phyloP scores from a whole-genome alignment of 2,888 invertebrate genomes.

The Trissolcus brochymenae region DNA sequence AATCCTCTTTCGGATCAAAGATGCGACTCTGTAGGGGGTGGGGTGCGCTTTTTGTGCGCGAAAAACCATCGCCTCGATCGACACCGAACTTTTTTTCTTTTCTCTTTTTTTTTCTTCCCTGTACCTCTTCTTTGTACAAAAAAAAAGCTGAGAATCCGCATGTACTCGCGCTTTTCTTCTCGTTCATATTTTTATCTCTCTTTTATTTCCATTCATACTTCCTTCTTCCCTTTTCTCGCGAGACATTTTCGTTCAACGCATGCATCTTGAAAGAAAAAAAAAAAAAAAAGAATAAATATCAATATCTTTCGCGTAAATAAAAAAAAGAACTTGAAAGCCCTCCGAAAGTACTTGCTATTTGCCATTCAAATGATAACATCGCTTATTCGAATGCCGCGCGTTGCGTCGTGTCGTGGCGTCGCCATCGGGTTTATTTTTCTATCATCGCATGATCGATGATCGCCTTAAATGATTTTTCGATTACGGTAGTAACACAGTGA shows the following conservation, averaged over 20 bases:
- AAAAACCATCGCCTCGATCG: conserved; percentile 36
- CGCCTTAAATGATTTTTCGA: too few relatives aligned
- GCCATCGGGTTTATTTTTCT: too few relatives aligned
- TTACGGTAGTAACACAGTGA: neutral
- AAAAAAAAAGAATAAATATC: conserved; percentile 43
- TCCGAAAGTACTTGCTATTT: conserved; percentile 47
- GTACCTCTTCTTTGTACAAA: conserved; percentile 12
- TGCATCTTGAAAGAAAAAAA: conserved; percentile 20
- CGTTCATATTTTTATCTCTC: conserved; percentile 14
- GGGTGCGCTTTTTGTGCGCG: conserved; percentile 46
- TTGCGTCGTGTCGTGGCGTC: too few relatives aligned
- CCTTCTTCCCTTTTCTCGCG: conserved; percentile 1
- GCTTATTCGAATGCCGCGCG: conserved; percentile 40
- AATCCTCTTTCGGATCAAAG: conserved; percentile 56
- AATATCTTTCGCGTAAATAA: conserved; percentile 28
- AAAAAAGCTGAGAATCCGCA: neutral
- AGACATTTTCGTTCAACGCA: neutral
- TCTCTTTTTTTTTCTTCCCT: conserved; percentile 5
- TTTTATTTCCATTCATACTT: neutral
- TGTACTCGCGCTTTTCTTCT: conserved; percentile 5
- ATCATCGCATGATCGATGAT: too few relatives aligned
- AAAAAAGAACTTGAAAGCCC: conserved; percentile 39
- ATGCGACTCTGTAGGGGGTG: conserved; percentile 46
- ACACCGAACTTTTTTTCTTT: conserved; percentile 19
- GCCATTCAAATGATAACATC: conserved; percentile 43